A percentile compares a stretch with the other conserved stretches of the same genome.
Conservation (phyloP, 2,888 invertebrate genomes). For the Drosophila cognata region DNA sequence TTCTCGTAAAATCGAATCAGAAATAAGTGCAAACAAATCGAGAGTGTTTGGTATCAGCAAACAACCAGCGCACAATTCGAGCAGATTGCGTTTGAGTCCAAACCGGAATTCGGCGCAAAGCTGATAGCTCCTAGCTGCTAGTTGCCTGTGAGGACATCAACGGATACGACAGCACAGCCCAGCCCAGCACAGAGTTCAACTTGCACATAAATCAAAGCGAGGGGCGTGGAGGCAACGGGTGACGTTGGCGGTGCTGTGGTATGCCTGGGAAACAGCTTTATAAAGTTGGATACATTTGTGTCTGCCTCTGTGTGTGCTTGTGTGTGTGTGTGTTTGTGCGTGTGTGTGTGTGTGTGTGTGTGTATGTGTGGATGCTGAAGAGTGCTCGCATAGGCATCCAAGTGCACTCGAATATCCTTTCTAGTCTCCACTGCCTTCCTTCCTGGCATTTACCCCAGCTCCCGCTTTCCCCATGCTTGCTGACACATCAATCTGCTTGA, state of each 20-base stretch:
- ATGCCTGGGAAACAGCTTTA: slow-evolving; percentile 54
- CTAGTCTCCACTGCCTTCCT: slow-evolving; percentile 37
- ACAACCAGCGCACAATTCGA: slow-evolving; percentile 59
- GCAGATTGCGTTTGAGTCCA: slow-evolving; percentile 47
- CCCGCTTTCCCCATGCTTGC: slow-evolving; percentile 3
- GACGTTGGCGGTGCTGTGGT: slow-evolving; percentile 35
- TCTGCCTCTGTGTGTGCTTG: slow-evolving; percentile 11
- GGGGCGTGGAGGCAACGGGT: slow-evolving; percentile 1
- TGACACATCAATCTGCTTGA: slow-evolving; percentile 71
- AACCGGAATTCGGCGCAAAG: slow-evolving; percentile 24
- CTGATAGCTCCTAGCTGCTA: slow-evolving; percentile 11
- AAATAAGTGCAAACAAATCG: slow-evolving; percentile 69
- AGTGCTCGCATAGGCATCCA: slow-evolving; percentile 68
- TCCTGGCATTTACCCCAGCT: slow-evolving; percentile 2
- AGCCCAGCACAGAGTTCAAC: slow-evolving; percentile 37
- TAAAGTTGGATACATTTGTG: slow-evolving; percentile 32
- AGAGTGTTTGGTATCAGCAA: slow-evolving; percentile 60
- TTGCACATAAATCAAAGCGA: slow-evolving; percentile 70
- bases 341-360: slow-evolving; percentile 7
- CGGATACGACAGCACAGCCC: slow-evolving; percentile 10
- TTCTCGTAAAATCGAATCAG: slow-evolving; percentile 64
- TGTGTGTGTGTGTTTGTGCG: slow-evolving; percentile 11
- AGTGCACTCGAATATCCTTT: slow-evolving; percentile 71
- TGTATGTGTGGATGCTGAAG: slow-evolving; percentile 29
- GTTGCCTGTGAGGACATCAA: slow-evolving; percentile 4